phyloP scores from a whole-genome alignment of 2,888 invertebrate species.

The Polydesmus complanatus region DNA sequence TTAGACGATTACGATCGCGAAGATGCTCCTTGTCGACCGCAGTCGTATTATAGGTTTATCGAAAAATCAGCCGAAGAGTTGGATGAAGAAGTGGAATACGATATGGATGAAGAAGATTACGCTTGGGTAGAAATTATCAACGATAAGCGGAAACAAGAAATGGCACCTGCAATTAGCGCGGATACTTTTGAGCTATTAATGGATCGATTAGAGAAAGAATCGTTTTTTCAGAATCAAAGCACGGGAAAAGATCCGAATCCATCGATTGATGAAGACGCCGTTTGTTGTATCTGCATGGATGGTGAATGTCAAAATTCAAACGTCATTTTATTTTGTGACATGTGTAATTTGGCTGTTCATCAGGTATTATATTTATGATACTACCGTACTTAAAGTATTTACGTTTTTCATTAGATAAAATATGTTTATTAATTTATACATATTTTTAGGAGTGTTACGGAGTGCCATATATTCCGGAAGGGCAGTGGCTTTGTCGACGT shows the following conservation, averaged over 20 bases:
- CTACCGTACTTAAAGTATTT: background rate
- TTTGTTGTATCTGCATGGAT: constrained; percentile 97
- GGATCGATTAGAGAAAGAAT: constrained; percentile 96
- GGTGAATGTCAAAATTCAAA: constrained; percentile 98
- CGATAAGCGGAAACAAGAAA: constrained; percentile 53
- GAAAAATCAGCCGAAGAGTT: constrained; percentile 88
- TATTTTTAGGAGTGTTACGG: constrained; percentile 72
- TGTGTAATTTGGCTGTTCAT: constrained; percentile 98
- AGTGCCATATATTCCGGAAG: constrained; percentile 91
- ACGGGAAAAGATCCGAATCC: constrained; percentile 44
- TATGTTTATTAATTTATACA: background rate
- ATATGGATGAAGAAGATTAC: constrained; percentile 94
- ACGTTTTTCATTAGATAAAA: constrained; percentile 3
- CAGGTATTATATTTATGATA: constrained; percentile 41
- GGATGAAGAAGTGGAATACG: constrained; percentile 87
- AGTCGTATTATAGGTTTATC: constrained; percentile 79
- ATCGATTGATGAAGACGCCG: constrained; percentile 91
- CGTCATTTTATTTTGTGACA: constrained; percentile 97
- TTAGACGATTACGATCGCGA: constrained; percentile 63
- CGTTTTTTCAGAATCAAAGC: constrained; percentile 63
- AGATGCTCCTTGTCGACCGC: constrained; percentile 69
- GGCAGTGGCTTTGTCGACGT: constrained; percentile 92
- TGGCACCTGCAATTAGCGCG: constrained; percentile 60
- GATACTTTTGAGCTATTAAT: constrained; percentile 88
- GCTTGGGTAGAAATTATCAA: constrained; percentile 87